A percentile compares a stretch with the other conserved stretches of the same genome.
Evolutionary conservation across 2,797 vertebrate species (phyloP).

Genomic region (Falco naumanni): DNA sequence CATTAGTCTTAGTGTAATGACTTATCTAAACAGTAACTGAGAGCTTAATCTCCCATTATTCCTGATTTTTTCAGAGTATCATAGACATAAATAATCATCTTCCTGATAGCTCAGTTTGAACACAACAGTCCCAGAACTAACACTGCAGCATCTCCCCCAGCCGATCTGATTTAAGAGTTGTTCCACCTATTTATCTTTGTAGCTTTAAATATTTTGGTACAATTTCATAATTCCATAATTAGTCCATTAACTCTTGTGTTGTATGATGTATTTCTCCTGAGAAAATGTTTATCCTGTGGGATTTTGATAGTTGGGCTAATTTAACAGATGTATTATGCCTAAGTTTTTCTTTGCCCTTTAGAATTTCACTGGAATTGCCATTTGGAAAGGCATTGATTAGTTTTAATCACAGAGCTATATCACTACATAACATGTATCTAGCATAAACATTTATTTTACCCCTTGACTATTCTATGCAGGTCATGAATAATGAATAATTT

Average conservation of each 20-base stretch:
- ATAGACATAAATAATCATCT: neutral
- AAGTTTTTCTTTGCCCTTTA: constrained; percentile 5
- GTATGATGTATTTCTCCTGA: neutral
- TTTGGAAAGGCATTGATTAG: constrained; percentile 25
- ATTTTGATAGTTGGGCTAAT: constrained; percentile 11
- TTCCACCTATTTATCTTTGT: neutral
- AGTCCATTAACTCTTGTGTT: neutral
- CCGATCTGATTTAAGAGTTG: neutral
- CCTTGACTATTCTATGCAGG: constrained; percentile 3
- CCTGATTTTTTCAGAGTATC: neutral
- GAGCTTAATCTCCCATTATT: neutral
- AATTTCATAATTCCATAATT: neutral
- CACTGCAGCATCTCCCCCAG: neutral
- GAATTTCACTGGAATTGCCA: neutral
- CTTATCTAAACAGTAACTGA: neutral
- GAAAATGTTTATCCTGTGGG: neutral
- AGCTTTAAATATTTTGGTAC: neutral
- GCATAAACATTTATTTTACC: neutral
- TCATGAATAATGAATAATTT: constrained; percentile 27
- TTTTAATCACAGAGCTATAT: constrained; percentile 22
- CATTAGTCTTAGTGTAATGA: neutral
- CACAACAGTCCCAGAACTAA: neutral
- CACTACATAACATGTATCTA: neutral
- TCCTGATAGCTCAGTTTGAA: neutral
- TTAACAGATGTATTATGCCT: neutral